Conservation (phyloP, 2,888 invertebrate species). For the Tenthredo distinguenda region DNA sequence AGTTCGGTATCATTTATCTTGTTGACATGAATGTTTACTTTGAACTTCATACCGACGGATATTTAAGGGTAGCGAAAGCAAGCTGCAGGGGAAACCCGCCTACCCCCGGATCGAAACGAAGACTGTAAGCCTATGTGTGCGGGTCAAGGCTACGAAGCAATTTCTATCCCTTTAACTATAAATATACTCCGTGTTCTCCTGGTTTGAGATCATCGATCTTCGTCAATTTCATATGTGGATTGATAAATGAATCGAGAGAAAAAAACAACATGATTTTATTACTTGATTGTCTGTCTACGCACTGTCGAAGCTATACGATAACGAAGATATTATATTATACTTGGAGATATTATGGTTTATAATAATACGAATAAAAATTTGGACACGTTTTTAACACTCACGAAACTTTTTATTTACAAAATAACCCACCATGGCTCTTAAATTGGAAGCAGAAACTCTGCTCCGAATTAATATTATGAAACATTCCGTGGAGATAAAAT, state of each 20-base stretch:
- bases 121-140: constrained; percentile 25
- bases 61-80: background rate
- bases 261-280: background rate
- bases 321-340: background rate
- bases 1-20: background rate
- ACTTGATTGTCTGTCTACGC: background rate
- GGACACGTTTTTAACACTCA: background rate
- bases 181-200: background rate
- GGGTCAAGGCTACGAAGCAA: constrained; percentile 44
- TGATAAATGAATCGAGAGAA: background rate
- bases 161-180: constrained; percentile 43
- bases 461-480: constrained; percentile 31
- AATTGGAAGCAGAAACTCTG: constrained; percentile 16
- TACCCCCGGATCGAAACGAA: constrained; percentile 25
- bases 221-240: background rate
- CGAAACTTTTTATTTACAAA: background rate
- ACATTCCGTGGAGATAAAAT: constrained; percentile 36
- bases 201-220: constrained; percentile 30
- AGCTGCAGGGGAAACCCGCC: constrained; percentile 17
- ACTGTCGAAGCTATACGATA: background rate
- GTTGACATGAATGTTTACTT: background rate
- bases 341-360: background rate
- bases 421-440: constrained; percentile 31
- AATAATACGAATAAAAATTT: background rate
- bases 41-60: background rate